Base-by-base conservation (phyloP, 2,888 invertebrate species). In the Zaprionus lineosus region DNA sequence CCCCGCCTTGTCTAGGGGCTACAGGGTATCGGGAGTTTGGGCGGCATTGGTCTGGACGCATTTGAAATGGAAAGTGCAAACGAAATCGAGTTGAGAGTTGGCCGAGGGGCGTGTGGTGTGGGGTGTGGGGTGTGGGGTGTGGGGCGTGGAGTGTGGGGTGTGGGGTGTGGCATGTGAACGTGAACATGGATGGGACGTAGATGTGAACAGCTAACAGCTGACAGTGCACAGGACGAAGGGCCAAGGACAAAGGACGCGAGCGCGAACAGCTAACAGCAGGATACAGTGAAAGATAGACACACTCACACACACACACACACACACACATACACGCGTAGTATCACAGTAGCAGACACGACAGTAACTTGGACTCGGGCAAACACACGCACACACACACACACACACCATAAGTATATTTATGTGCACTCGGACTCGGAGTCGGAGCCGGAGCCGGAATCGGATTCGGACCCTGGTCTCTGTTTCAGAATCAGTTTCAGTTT, bases 41-140 rank as follows among this genome's bases (percentile, higher is more conserved):
- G 43, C 46, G 60, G 56, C 68, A 69, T 56, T 63, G 59, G 68
- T 52, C 68, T 59, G 60, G 34, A 36, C 56, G 65, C 48, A 67
- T 58, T 37, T 50, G 61, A 71, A 71, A 71, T 70, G 51, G 67
- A 71, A 71, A 71, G 71, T 71, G 70, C 56, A 71, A 71, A 70
- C 70, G 67, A 70, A 70, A 70, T 36, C 40, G 63, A 70, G 53
- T 58, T 57, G 63, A 61, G 21, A 15, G 47, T 24, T 28, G 41
- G 58, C 29, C 15, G 44, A n/a, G n/a, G n/a, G n/a, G n/a, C n/a
- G n/a, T n/a, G n/a, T n/a, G n/a, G n/a, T n/a, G n/a, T n/a, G n/a
- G n/a, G n/a, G n/a, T n/a, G n/a, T n/a, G n/a, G n/a, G n/a, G n/a
- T n/a, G n/a, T n/a, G n/a, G n/a, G n/a, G n/a, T n/a, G n/a, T n/a